Conservation (phyloP, 1,140 invertebrate species). For the Panagrolaimus sp. region DNA sequence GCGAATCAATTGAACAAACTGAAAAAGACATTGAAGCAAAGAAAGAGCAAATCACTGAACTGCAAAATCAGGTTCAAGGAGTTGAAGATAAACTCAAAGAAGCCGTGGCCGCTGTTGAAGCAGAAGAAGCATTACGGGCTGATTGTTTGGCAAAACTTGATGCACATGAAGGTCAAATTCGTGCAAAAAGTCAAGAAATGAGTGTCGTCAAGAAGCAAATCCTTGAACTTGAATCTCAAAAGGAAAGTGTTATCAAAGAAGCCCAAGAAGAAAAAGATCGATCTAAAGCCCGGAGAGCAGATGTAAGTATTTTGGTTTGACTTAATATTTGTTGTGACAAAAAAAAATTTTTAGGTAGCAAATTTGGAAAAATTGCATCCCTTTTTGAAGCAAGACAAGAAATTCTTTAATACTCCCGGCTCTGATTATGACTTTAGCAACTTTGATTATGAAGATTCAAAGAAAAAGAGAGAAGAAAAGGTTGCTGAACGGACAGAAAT, state of each 20-base stretch:
- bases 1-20: background rate
- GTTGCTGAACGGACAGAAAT: conserved; percentile 36
- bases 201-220: conserved; percentile 21
- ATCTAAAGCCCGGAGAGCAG: conserved; percentile 5
- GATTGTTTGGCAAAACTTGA: conserved; percentile 17
- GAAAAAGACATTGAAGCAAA: conserved; percentile 2
- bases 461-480: conserved; percentile 23
- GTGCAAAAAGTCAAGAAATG: conserved; percentile 16
- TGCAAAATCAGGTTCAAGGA: background rate
- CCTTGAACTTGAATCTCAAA: conserved; percentile 4
- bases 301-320: background rate
- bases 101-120: background rate
- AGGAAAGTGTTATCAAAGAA: conserved; percentile 1
- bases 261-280: conserved; percentile 4
- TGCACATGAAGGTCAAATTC: conserved; percentile 24
- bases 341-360: conserved; percentile 5
- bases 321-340: background rate
- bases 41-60: conserved; percentile 4
- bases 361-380: conserved; percentile 31
- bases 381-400: conserved; percentile 49
- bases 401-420: conserved; percentile 38
- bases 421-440: conserved; percentile 45
- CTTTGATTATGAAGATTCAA: conserved; percentile 30
- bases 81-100: conserved; percentile 8
- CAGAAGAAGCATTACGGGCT: background rate